Base-by-base conservation (phyloP, 2,797 vertebrate species). In the Lophius americanus region DNA sequence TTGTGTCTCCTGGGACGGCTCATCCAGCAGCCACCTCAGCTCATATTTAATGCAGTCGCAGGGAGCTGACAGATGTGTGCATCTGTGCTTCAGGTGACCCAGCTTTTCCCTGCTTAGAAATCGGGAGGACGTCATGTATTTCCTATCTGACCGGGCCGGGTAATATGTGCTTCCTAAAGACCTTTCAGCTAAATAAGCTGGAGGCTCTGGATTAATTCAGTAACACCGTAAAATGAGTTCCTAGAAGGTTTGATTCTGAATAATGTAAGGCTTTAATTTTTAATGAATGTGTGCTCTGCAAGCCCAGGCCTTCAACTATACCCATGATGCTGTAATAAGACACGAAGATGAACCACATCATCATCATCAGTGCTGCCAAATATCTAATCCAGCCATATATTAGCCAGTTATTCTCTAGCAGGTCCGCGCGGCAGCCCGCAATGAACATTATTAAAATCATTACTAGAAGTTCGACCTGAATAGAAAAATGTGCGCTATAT, bases 21-120 rank as follows among this genome's bases (percentile, higher is more conserved):
- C 75, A 83, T 85, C 82, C 78, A 81, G 84, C 62, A 87, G 76
- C 75, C 85, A 84, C 85, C 79, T 86, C 82, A 86, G 60, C 53
- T 23, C 50, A 77, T 66, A 79, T 78, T 76, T 83, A 77, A 83
- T 82, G 70, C 68, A 81, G 53, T 76, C 54, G 57, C 55, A 62
- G 62, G 60, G 58, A 51, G 39, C 59, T 23, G 8, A 10, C 9
- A 32, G 68, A 55, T 36, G 32, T 51, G 4, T 38, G 59, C 63
- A 65, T 23, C 3, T 51, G 58, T 67, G 63, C 53, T 70, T 62
- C 48, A 70, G 66, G 49, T 69, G 67, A 78, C 51, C 38, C 5
- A 55, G 60, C 59, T 52, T 73, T 14, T 62, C 41, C 8, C 39
- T 60, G 6, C 33, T 63, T 52, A 32, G n/a, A 79, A 77, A 74